Percentiles rank a stretch among this genome's conserved stretches.
These are phyloP conservation scores for Heteromurus nitidus DNA, from an alignment of 2,888 invertebrate genomes.

Conservation along the genomic window DNA sequence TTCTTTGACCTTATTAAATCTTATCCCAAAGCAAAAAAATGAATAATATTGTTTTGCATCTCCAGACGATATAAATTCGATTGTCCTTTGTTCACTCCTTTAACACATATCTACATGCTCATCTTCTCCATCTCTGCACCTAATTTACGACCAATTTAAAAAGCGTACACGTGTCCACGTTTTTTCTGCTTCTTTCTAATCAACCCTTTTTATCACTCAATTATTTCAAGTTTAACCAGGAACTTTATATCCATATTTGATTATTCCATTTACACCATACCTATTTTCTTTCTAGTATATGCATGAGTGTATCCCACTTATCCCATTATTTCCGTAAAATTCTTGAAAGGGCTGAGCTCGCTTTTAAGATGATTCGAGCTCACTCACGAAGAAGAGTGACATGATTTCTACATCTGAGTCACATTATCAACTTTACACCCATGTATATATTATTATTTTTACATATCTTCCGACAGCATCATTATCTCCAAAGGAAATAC, in stretches of 20 bases:
- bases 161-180: neutral
- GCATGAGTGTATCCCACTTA: neutral
- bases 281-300: neutral
- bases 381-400: conserved; percentile 8
- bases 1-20: no score
- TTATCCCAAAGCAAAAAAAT: no score
- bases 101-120: no score
- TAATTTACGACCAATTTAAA: neutral
- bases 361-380: neutral
- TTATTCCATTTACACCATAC: neutral
- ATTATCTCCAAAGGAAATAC: neutral
- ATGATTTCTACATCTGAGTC: neutral
- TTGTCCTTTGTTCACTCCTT: no score
- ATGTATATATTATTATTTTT: neutral
- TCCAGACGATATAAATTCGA: no score
- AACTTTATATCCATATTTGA: neutral
- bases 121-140: no score
- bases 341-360: neutral
- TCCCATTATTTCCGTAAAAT: conserved; percentile 29
- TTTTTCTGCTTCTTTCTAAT: conserved; percentile 3
- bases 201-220: conserved; percentile 26
- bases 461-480: neutral
- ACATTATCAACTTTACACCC: neutral
- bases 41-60: no score
- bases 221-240: neutral